phyloP scores from a whole-genome alignment of 2,113 vertebrate species.

The Telmatochromis brichardi region DNA sequence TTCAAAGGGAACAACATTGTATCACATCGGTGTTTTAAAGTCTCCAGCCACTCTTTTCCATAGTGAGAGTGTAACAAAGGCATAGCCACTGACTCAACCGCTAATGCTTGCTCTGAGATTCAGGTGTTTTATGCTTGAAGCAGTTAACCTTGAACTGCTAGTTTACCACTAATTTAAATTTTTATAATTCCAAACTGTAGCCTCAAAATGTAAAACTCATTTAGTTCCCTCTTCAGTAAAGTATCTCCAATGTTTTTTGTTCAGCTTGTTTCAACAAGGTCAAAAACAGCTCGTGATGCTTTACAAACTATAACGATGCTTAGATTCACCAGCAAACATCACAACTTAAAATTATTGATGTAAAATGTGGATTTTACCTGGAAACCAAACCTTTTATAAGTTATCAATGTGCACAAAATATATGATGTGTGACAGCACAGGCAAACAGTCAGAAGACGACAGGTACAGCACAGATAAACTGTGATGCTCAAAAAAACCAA shows the following conservation, averaged over 20 bases:
- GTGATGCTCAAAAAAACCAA: background rate
- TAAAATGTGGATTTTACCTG: background rate
- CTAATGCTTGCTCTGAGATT: background rate
- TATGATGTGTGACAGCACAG: background rate
- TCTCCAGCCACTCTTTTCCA: background rate
- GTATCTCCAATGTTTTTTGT: fast-evolving
- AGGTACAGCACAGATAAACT: background rate
- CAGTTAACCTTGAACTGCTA: background rate
- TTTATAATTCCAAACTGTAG: background rate
- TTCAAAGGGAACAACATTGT: background rate
- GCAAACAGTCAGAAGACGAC: background rate
- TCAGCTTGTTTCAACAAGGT: background rate
- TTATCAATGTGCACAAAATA: background rate
- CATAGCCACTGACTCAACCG: background rate
- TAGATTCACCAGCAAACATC: background rate
- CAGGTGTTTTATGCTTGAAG: background rate
- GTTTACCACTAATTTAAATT: background rate
- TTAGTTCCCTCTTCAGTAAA: background rate
- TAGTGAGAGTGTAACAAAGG: background rate
- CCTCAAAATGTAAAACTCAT: background rate
- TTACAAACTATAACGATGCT: background rate
- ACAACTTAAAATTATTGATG: background rate
- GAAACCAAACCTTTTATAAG: background rate
- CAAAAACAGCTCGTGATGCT: background rate
- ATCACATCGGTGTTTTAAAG: background rate